These are phyloP conservation scores for Zophobas atratus DNA, from an alignment of 1,140 invertebrate species.

Conservation along the genomic window DNA sequence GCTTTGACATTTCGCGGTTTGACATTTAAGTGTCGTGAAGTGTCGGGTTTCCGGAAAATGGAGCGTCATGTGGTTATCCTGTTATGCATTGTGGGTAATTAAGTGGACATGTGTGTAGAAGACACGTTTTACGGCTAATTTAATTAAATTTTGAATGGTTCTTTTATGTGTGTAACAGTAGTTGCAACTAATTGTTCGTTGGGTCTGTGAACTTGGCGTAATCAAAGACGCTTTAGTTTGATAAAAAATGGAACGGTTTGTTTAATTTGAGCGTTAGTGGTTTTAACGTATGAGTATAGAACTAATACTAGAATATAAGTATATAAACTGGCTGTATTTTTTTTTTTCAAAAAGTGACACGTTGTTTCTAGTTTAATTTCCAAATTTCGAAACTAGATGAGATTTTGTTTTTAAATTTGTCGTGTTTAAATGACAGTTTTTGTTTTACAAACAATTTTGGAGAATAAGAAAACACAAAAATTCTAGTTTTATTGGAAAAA, in stretches of 20 bases:
- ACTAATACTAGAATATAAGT: too few species aligned
- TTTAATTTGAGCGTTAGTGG: neutral
- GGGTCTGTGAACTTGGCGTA: slow-evolving; percentile 9
- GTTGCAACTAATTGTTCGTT: neutral
- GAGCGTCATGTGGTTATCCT: neutral
- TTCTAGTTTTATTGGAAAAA: too few species aligned
- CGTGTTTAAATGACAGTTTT: too few species aligned
- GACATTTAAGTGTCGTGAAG: neutral
- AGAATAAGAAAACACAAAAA: too few species aligned
- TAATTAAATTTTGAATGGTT: neutral
- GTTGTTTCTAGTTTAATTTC: too few species aligned
- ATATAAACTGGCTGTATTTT: too few species aligned
- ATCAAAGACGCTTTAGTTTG: neutral
- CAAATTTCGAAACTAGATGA: too few species aligned
- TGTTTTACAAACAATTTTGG: too few species aligned
- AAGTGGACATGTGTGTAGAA: neutral
- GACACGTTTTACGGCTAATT: neutral
- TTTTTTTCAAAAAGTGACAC: neutral
- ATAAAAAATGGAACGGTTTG: neutral
- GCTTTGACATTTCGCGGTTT: neutral
- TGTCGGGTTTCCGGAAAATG: neutral
- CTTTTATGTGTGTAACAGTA: slow-evolving; percentile 1
- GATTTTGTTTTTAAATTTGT: too few species aligned
- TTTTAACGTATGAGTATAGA: too few species aligned
- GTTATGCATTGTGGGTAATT: neutral